Conservation (phyloP, 2,113 vertebrate species). For the Rissa tridactyla region DNA sequence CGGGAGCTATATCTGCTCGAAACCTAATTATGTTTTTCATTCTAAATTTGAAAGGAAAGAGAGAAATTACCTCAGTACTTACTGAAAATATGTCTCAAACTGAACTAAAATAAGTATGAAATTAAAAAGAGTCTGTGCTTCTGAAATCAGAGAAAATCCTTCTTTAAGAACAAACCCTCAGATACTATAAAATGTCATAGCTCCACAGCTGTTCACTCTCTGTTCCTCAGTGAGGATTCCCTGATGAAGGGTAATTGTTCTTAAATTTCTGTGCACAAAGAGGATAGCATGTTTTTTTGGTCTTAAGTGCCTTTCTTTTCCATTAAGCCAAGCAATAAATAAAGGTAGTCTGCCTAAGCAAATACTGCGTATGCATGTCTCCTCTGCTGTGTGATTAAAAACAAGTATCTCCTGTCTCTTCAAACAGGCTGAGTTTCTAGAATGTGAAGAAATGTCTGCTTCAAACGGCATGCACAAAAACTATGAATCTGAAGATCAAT, state of each 20-base stretch:
- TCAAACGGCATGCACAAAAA: not conserved
- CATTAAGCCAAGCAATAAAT: not conserved
- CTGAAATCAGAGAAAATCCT: not conserved
- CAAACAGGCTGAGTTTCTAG: not conserved
- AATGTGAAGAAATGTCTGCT: not conserved
- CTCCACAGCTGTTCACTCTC: not conserved
- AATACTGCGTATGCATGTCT: not conserved
- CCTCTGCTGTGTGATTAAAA: not conserved
- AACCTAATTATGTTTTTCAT: not conserved
- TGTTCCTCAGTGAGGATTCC: not conserved
- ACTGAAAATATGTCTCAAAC: not conserved
- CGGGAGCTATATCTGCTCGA: not conserved
- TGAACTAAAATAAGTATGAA: not conserved
- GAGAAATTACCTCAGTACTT: not conserved
- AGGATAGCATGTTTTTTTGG: not conserved
- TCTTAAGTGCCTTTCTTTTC: not conserved
- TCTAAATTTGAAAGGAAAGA: not conserved
- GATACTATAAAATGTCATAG: not conserved
- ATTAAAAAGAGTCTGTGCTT: not conserved
- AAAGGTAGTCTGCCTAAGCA: not conserved
- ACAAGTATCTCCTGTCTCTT: not conserved
- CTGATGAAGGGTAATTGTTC: not conserved
- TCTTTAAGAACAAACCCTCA: not conserved
- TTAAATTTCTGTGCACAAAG: not conserved
- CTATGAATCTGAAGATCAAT: not conserved